Evolutionary conservation across 2,797 vertebrate species (phyloP), one percentile per base, ranked within the genome.

Genomic region (Basileuterus tristriatus): DNA sequence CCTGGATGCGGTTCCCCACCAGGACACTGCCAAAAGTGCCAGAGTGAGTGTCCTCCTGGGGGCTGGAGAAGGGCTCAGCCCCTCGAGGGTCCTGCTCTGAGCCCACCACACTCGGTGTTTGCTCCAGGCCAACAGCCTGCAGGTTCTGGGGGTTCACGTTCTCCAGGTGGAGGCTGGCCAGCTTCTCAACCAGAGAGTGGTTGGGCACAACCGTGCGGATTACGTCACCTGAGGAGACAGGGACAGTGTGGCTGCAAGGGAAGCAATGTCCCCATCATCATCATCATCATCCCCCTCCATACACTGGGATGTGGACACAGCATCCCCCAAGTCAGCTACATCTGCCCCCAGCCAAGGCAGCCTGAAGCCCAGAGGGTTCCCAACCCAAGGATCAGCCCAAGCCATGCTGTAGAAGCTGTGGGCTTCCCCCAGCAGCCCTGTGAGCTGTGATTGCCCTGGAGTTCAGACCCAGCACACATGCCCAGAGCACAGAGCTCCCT

Each of bases 1-100:
- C 98, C 97, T 99, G 99, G 96, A 99, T 99, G n/a, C 99, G 98
- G 97, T 99, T 99, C 83, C 99, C 99, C 13, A 99, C 98, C 71
- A 99, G 96, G 89, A 99, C 98, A 4, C 99, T 99, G 79, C 99
- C 99, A 74, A 99, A 99, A 7, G 99, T 99, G 63, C 99, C 99
- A 0, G 99, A 99, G 91, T 97, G 97, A 29, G 92, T 63, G 69
- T 98, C 98, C 49, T 98, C 98, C 0, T 92, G 95, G 13, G 97
- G 97, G 76, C 97, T 96, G 8, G 98, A 95, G 41, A 98, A 98
- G 5, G 98, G 96, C 74, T 95, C 93, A 0, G 92, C 87, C 55
- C 93, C 96, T 37, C 97, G 90, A 1, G 44, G 77, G 27, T 96
- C 97, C 34, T 95, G 96, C 24, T 97, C 98, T 2, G 81, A 79